phyloP scores from a whole-genome alignment of 2,113 vertebrate species.

The Seriola aureovittata region DNA sequence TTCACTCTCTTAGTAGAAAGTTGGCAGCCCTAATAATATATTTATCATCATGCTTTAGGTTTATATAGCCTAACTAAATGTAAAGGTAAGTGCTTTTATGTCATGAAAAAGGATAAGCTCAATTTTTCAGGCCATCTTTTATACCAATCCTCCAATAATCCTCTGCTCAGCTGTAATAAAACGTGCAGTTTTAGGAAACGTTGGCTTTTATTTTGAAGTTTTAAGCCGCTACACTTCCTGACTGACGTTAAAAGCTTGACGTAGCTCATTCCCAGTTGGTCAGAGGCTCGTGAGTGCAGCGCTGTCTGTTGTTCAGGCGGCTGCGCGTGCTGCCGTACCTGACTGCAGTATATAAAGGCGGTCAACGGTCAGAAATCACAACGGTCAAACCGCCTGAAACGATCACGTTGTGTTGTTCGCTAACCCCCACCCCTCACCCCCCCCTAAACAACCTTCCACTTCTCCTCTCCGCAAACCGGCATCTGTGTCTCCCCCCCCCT shows the following conservation, averaged over 20 bases:
- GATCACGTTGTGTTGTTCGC: too few relatives aligned
- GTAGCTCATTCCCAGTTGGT: not conserved
- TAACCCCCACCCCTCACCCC: too few relatives aligned
- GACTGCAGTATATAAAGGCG: constrained; percentile 29
- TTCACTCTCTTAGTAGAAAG: too few relatives aligned
- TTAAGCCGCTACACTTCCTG: not conserved
- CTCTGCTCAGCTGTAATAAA: not conserved
- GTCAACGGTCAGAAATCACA: constrained; percentile 20
- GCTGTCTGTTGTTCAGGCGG: constrained; percentile 56
- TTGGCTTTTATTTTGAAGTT: constrained; percentile 57
- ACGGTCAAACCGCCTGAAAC: not conserved
- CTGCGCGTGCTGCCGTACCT: constrained; percentile 48
- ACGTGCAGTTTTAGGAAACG: not conserved
- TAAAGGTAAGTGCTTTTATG: too few relatives aligned
- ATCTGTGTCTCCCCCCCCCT: constrained; percentile 36
- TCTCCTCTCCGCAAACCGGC: constrained; percentile 22
- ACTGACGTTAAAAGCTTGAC: not conserved
- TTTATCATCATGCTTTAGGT: too few relatives aligned
- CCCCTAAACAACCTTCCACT: not conserved
- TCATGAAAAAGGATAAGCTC: too few relatives aligned
- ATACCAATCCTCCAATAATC: not conserved
- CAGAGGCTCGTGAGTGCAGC: constrained; percentile 52
- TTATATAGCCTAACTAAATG: too few relatives aligned
- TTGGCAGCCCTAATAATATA: too few relatives aligned
- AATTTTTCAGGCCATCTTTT: too few relatives aligned